Conservation (phyloP, 2,113 vertebrate species). For the Mustelus asterias region DNA sequence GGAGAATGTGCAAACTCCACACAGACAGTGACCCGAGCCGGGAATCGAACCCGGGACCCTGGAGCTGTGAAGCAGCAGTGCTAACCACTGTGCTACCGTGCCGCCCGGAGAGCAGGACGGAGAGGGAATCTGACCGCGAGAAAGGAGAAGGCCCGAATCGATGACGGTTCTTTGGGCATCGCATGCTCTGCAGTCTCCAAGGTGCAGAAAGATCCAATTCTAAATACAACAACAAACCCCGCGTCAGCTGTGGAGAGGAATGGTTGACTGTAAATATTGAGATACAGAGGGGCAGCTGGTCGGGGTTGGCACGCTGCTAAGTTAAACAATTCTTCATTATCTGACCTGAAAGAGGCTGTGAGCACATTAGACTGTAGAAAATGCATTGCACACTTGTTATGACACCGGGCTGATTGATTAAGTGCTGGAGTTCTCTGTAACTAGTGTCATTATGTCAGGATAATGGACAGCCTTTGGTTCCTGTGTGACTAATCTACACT, state of each 20-base stretch:
- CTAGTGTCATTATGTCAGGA: conserved; percentile 25
- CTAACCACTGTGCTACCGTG: too few relatives aligned
- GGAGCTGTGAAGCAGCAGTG: too few relatives aligned
- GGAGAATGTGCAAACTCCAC: too few relatives aligned
- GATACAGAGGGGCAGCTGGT: background rate
- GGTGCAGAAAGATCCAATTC: background rate
- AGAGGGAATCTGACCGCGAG: background rate
- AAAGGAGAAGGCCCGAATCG: background rate
- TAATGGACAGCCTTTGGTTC: conserved; percentile 26
- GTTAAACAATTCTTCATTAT: conserved; percentile 1
- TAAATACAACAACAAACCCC: background rate
- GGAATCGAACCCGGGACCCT: too few relatives aligned
- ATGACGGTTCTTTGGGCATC: too few relatives aligned
- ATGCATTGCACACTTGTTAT: conserved; percentile 19
- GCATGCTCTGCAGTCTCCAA: too few relatives aligned
- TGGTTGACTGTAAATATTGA: conserved; percentile 11
- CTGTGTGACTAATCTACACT: conserved; percentile 2
- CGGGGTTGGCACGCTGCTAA: background rate
- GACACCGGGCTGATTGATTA: conserved; percentile 29
- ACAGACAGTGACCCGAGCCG: too few relatives aligned
- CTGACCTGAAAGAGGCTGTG: background rate
- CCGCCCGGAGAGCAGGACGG: background rate
- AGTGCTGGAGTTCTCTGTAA: conserved; percentile 7
- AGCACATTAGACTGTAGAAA: conserved; percentile 29
- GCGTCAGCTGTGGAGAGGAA: background rate